phyloP scores from a whole-genome alignment of 2,113 vertebrate genomes.

The Notarius lentiginosus region DNA sequence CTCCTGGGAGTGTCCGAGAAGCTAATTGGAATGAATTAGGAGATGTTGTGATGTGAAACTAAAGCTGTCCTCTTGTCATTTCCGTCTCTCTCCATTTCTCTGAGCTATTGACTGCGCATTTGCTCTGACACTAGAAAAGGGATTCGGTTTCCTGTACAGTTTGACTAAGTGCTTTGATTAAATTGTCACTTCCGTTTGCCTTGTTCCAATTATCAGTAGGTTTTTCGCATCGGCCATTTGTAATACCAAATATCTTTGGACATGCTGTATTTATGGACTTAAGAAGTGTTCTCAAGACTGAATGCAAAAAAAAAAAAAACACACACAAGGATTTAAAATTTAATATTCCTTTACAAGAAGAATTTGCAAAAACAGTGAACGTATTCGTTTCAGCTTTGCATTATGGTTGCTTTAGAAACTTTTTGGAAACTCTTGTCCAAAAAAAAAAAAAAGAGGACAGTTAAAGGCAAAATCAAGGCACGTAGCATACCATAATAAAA shows the following conservation, averaged over 20 bases:
- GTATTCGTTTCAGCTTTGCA: not conserved
- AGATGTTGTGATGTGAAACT: constrained; percentile 62
- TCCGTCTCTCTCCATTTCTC: constrained; percentile 43
- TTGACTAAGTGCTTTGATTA: constrained; percentile 77
- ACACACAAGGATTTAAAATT: not conserved
- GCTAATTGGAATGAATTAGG: constrained; percentile 76
- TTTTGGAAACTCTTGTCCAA: not conserved
- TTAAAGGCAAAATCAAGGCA: not conserved
- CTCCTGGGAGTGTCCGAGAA: constrained; percentile 61
- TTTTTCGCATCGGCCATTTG: constrained; percentile 33
- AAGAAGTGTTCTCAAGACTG: not conserved
- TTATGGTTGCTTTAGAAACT: not conserved
- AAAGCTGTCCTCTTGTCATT: constrained; percentile 61
- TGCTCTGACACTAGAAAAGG: constrained; percentile 40
- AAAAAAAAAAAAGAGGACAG: not conserved
- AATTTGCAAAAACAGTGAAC: not conserved
- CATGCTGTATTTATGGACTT: constrained; percentile 1
- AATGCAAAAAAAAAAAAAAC: not conserved
- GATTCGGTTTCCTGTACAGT: constrained; percentile 73
- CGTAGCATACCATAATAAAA: not conserved
- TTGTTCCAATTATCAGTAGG: constrained; percentile 57
- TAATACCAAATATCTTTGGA: constrained; percentile 12
- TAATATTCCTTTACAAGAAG: not conserved
- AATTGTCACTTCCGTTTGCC: constrained; percentile 66
- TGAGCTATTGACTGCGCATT: constrained; percentile 48